Evolutionary conservation across 2,797 vertebrate genomes (phyloP).

Genomic region (Myripristis murdjan): DNA sequence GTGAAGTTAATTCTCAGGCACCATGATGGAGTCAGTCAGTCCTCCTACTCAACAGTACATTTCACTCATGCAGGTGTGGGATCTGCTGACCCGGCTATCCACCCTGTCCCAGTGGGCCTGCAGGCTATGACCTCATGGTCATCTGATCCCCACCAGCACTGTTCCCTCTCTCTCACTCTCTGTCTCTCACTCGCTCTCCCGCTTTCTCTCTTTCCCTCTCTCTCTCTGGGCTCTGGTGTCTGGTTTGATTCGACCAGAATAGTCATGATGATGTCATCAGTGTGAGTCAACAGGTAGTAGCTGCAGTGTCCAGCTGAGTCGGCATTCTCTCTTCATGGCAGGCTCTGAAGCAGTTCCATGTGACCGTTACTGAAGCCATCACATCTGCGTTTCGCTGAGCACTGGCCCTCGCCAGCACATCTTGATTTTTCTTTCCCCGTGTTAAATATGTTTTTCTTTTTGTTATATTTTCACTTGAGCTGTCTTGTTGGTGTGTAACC

Average conservation of each 20-base stretch:
- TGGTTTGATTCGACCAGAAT: conserved; percentile 58
- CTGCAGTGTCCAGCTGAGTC: conserved; percentile 72
- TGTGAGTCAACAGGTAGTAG: conserved; percentile 80
- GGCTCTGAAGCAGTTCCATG: conserved; percentile 56
- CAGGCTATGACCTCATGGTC: conserved; percentile 80
- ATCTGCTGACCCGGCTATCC: conserved; percentile 80
- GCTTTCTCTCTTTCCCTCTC: conserved; percentile 1
- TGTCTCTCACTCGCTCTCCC: conserved; percentile 1
- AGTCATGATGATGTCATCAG: conserved; percentile 76
- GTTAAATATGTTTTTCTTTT: conserved; percentile 25
- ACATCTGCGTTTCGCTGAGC: conserved; percentile 62
- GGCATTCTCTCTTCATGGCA: conserved; percentile 52
- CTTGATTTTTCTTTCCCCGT: conserved; percentile 36
- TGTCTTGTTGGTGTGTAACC: not conserved
- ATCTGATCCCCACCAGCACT: conserved; percentile 65
- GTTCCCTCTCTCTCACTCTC: conserved; percentile 10
- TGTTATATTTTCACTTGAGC: not conserved
- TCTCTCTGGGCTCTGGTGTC: conserved; percentile 20
- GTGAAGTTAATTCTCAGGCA: conserved; percentile 59
- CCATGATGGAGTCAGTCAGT: conserved; percentile 67
- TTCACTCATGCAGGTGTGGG: conserved; percentile 80
- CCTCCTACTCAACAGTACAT: conserved; percentile 71
- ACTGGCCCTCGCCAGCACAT: conserved; percentile 37
- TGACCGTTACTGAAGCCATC: conserved; percentile 59
- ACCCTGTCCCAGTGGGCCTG: conserved; percentile 58